Evolutionary conservation across 2,888 invertebrate genomes (phyloP), one percentile per base, ranked within the genome.

Genomic region (Iphiclides podalirius): DNA sequence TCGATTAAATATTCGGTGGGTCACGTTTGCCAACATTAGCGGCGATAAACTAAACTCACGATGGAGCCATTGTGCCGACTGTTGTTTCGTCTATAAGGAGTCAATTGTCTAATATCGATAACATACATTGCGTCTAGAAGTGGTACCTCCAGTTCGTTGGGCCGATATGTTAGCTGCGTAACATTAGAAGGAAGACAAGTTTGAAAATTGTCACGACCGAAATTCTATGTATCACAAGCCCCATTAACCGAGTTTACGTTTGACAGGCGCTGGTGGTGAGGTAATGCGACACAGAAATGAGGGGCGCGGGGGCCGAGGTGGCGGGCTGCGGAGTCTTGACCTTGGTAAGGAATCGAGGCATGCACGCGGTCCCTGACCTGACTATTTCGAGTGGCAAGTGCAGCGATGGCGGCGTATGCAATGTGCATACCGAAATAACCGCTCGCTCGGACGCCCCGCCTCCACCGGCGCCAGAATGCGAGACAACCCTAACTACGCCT

Each of bases 371-470:
- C 87, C 87, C 86, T 87, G 87, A 87, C 87, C 87, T 86, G 86
- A 83, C 87, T 87, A 86, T 87, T 87, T 87, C 84, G 76, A 87
- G 87, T 87, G 82, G 88, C 87, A 85, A 87, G 87, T 87, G 87
- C 83, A 81, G 67, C 64, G 69, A 61, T 62, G 62, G 70, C 75
- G 50, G 39, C 69, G 83, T 83, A 78, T 85, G 85, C 87, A 88
- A 87, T 88, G 86, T 86, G 88, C 87, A 86, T 88, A 87, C 88
- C 84, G 85, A 87, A 88, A 88, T 88, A 88, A 84, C 83, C 78
- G 78, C 77, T 75, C 68, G 72, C 75, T 64, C 67, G 67, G 60
- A 62, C 71, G 71, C 72, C 70, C 72, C 75, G 69, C 75, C 70
- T 70, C 64, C 72, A 58, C 66, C 66, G 9, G 26, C 52, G 56